These are phyloP conservation scores for Strongylocentrotus purpuratus DNA, from an alignment of 35 echinoderm and acorn worm genomes.

Conservation along the genomic window DNA sequence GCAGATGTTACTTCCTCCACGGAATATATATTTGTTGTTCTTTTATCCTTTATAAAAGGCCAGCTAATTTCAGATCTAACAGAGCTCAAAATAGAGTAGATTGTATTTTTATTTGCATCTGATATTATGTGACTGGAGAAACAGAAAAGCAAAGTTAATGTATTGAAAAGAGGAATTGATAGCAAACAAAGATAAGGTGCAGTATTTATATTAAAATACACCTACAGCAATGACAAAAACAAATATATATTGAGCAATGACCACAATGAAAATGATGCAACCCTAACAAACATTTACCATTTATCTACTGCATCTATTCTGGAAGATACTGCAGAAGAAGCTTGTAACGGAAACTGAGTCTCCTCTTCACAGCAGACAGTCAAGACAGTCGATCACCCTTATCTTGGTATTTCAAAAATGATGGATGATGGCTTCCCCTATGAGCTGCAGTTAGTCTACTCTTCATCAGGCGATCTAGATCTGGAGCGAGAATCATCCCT, in stretches of 20 bases:
- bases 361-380: background rate
- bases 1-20: too few species aligned
- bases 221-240: background rate
- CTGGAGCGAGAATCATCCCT: background rate
- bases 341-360: slow-evolving; percentile 15
- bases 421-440: background rate
- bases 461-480: slow-evolving; percentile 31
- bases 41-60: too few species aligned
- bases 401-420: background rate
- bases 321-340: background rate
- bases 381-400: background rate
- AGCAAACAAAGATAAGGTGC: background rate
- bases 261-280: background rate
- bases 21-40: too few species aligned
- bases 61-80: too few species aligned
- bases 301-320: slow-evolving; percentile 13
- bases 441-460: background rate
- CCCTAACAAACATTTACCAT: slow-evolving; percentile 27
- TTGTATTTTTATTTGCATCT: too few species aligned
- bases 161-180: background rate
- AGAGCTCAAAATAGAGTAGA: too few species aligned
- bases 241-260: background rate
- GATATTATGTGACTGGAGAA: background rate
- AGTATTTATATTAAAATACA: background rate
- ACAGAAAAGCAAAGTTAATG: background rate